Percentiles rank a stretch among this genome's conserved stretches.
phyloP scores from a whole-genome alignment of 2,888 invertebrate genomes.

The Chironomus riparius region DNA sequence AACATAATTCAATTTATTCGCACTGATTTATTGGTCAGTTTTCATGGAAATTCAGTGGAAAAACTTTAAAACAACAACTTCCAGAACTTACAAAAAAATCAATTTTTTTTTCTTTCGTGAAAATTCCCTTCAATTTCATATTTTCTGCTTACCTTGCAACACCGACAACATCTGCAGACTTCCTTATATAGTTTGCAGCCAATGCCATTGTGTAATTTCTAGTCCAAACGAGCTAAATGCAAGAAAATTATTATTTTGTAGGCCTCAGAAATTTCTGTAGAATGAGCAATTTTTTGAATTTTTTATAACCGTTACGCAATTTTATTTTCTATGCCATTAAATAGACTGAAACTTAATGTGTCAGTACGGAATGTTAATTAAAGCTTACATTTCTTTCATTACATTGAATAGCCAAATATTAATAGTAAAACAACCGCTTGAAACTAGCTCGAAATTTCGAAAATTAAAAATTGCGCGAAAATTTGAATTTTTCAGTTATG shows the following conservation, averaged over 20 bases:
- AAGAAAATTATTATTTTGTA: background rate
- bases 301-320: background rate
- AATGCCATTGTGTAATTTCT: slow-evolving; percentile 5
- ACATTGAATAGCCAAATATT: no score
- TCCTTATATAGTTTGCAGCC: slow-evolving; percentile 14
- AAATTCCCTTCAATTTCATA: background rate
- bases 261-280: no score
- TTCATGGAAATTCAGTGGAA: background rate
- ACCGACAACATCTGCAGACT: slow-evolving; percentile 1
- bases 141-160: slow-evolving; percentile 14
- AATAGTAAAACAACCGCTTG: no score
- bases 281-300: no score
- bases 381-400: no score
- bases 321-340: background rate
- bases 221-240: background rate
- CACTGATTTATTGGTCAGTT: background rate
- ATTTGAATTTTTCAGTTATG: background rate
- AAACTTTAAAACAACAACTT: background rate
- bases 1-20: background rate
- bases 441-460: no score
- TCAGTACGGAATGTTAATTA: background rate
- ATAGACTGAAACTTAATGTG: background rate
- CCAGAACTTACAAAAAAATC: background rate
- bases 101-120: background rate
- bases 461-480: background rate